phyloP scores from a whole-genome alignment of 2,113 vertebrate species.

The Onychorhynchus coronatus region DNA sequence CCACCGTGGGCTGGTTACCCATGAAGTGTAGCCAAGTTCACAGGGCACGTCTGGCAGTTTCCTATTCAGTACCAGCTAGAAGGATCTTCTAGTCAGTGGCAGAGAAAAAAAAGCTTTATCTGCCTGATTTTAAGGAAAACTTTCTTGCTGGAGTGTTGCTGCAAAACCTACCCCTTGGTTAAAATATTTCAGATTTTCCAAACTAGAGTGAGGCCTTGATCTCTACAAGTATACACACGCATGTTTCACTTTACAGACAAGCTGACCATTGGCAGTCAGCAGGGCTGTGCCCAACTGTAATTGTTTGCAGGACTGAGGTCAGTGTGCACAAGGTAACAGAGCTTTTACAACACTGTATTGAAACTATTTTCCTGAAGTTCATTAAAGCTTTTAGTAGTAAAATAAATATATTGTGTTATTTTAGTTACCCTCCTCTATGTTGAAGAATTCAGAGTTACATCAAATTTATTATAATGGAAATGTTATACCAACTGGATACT shows the following conservation, averaged over 20 bases:
- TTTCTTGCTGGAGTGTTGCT: not conserved
- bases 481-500: not conserved
- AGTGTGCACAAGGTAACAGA: not conserved
- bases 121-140: not conserved
- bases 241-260: not conserved
- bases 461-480: not conserved
- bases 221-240: fast-evolving
- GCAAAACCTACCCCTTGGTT: not conserved
- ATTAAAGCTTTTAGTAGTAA: not conserved
- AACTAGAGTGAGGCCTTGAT: not conserved
- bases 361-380: not conserved
- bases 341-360: not conserved
- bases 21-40: not conserved
- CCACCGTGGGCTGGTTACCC: fast-evolving
- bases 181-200: not conserved
- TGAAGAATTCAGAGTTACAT: not conserved
- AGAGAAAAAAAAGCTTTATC: not conserved
- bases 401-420: not conserved
- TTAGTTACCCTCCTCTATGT: not conserved
- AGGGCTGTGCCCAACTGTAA: not conserved
- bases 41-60: not conserved
- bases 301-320: not conserved
- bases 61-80: not conserved
- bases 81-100: not conserved
- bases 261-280: not conserved